phyloP scores from a whole-genome alignment of 1,140 invertebrate genomes.

The Wasmannia auropunctata region DNA sequence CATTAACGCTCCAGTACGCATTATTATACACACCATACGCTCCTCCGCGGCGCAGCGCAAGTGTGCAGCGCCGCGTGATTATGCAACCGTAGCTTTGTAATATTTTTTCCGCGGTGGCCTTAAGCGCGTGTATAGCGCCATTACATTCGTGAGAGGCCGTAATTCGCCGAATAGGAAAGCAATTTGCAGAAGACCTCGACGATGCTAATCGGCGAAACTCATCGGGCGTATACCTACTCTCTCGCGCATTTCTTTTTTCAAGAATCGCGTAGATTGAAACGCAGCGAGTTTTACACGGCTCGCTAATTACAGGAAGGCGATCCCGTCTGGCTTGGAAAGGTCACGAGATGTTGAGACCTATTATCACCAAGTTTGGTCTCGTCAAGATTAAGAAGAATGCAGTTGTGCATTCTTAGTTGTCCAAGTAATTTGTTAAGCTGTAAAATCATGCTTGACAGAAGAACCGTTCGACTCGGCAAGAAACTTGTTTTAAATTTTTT shows the following conservation, averaged over 20 bases:
- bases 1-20: conserved; percentile 57
- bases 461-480: no score
- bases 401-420: background rate
- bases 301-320: conserved; percentile 54
- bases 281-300: conserved; percentile 22
- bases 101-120: conserved; percentile 39
- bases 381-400: background rate
- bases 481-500: background rate
- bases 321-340: conserved; percentile 30
- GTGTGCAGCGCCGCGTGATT: conserved; percentile 38
- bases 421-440: background rate
- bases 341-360: conserved; percentile 29
- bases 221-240: conserved; percentile 15
- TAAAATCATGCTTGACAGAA: background rate
- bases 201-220: conserved; percentile 49
- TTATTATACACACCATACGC: conserved; percentile 39
- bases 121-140: conserved; percentile 1
- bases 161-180: conserved; percentile 37
- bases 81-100: conserved; percentile 38
- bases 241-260: background rate
- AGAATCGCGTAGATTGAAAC: conserved; percentile 29
- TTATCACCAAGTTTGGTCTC: conserved; percentile 40
- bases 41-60: background rate
- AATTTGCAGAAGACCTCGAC: conserved; percentile 46
- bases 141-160: background rate